Evolutionary conservation across 2,113 vertebrate species (phyloP), one percentile per base, ranked within the genome.

Genomic region (Amazona vittata): DNA sequence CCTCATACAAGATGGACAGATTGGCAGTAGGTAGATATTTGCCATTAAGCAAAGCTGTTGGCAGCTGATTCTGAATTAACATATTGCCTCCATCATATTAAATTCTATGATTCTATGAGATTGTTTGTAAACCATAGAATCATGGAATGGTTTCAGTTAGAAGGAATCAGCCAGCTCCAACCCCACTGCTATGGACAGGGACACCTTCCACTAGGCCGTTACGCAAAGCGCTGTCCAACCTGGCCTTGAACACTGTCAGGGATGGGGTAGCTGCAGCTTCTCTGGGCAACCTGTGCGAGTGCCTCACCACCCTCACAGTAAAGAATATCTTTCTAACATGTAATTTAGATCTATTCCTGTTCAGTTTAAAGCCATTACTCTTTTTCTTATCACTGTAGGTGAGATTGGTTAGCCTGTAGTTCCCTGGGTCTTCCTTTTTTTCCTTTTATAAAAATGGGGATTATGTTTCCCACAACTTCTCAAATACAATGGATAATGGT

Each of bases 161-260:
- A 69, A 76, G 12, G 28, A 9, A 63, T 26, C 37, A 44, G 28
- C 0, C 22, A 22, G 7, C 63, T 70, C 41, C n/a, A 18, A 25
- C 8, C 19, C 4, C 6, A 0, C 2, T n/a, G 14, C 16, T 13
- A 47, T 3, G 4, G 20, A 24, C 10, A 26, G 9, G 5, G 5
- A 12, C 16, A 15, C 18, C 13, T 70, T 70, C 13, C 17, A 21
- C 19, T 47, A 22, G 20, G 21, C 4, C 17, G 21, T 33, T 49
- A 8, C 7, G 47, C 35, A 77, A 65, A 77, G 12, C 9, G 9
- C 60, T 22, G 26, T 19, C 9, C 11, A 33, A 8, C 6, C 25
- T 33, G 17, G 9, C 17, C 35, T 55, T 55, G 14, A 77, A 10
- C 14, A 19, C 5, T 2, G 21, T 31, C 2, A 1, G 16, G 7